Conservation (phyloP, 2,888 invertebrate species). For the Drosophila fungiperda region DNA sequence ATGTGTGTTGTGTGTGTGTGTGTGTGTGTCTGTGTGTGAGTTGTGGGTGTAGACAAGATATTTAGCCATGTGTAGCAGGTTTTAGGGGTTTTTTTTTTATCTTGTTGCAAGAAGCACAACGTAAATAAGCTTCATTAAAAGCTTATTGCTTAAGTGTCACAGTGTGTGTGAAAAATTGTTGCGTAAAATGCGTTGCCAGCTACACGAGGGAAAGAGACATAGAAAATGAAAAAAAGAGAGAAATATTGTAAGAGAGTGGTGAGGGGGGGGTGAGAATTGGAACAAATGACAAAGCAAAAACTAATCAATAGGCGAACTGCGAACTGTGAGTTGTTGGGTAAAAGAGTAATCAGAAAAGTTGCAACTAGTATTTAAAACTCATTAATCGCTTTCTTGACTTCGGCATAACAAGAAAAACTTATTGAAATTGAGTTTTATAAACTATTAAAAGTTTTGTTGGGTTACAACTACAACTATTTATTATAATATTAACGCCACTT, state of each 20-base stretch:
- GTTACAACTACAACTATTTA: constrained; percentile 24
- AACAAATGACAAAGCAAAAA: constrained; percentile 35
- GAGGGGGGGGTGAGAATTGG: constrained; percentile 14
- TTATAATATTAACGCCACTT: background rate
- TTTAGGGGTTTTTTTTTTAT: constrained; percentile 15
- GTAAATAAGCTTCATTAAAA: constrained; percentile 81
- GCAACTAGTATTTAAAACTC: constrained; percentile 24
- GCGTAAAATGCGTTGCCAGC: constrained; percentile 64
- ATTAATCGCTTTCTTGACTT: constrained; percentile 22
- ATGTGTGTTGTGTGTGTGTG: constrained; percentile 12
- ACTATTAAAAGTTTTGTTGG: constrained; percentile 22
- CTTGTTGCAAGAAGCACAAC: constrained; percentile 46
- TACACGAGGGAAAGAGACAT: background rate
- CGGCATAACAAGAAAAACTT: constrained; percentile 26
- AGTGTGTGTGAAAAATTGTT: constrained; percentile 65
- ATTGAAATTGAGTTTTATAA: constrained; percentile 34
- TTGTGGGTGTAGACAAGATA: constrained; percentile 19
- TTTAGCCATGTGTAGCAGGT: constrained; percentile 17
- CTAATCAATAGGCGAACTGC: constrained; percentile 22
- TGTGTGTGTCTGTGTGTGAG: constrained; percentile 12
- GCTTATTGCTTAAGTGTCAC: constrained; percentile 70
- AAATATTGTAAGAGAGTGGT: background rate
- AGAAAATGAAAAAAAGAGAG: background rate
- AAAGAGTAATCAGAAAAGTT: constrained; percentile 33
- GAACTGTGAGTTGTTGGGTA: too few species aligned